A percentile compares a stretch with the other conserved stretches of the same genome.
Evolutionary conservation across 2,113 vertebrate species (phyloP).

Genomic region (Hippocampus guttulatus): DNA sequence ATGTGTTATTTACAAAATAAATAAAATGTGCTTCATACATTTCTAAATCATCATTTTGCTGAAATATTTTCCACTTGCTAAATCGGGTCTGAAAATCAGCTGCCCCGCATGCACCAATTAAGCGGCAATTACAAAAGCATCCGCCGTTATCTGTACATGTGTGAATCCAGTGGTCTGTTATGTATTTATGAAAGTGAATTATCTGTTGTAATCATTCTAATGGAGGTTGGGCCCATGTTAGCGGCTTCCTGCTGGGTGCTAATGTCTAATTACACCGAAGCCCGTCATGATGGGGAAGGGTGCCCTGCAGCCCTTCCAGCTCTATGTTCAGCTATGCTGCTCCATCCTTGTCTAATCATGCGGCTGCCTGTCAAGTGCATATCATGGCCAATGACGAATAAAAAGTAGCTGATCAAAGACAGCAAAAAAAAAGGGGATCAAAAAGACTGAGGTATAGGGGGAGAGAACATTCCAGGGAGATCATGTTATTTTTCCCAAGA

Average conservation of each 20-base stretch:
- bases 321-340: conserved; percentile 33
- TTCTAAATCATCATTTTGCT: conserved; percentile 15
- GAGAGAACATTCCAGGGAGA: conserved; percentile 20
- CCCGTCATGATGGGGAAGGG: conserved; percentile 60
- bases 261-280: conserved; percentile 72
- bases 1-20: neutral
- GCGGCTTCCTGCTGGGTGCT: conserved; percentile 68
- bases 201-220: conserved; percentile 70
- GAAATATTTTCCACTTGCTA: conserved; percentile 30
- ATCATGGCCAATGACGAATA: conserved; percentile 59
- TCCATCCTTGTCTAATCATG: conserved; percentile 63
- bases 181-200: conserved; percentile 70
- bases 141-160: conserved; percentile 50
- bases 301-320: conserved; percentile 55
- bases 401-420: conserved; percentile 61
- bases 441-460: conserved; percentile 41
- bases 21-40: neutral
- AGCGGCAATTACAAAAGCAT: conserved; percentile 58
- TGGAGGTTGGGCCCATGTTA: conserved; percentile 65
- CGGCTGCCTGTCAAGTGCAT: conserved; percentile 54
- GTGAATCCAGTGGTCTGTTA: conserved; percentile 56
- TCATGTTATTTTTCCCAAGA: conserved; percentile 23
- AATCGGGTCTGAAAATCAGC: conserved; percentile 40
- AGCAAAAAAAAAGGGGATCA: conserved; percentile 48
- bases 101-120: conserved; percentile 56